Base-by-base conservation (phyloP, 2,888 invertebrate genomes). In the Cheilosia soror region DNA sequence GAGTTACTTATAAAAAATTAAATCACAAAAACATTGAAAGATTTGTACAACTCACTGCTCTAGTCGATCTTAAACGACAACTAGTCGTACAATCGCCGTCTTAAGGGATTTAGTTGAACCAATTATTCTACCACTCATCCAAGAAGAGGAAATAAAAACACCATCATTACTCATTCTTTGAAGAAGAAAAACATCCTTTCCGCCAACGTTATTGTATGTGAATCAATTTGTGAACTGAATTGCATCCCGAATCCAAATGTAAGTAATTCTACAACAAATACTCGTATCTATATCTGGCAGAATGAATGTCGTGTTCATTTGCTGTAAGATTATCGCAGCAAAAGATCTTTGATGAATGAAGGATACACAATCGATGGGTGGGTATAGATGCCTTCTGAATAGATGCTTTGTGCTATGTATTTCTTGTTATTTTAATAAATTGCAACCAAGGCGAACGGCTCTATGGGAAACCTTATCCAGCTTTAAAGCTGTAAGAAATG, bases 311-410 rank as follows among this genome's bases (percentile, higher is more conserved):
- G 25, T 33, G 25, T 40, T 55, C 57, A 57, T 57, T 69, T 37
- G 57, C 29, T 69, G 25, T n/a, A 60, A 40, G 60, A 72, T 60
- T 72, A 72, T 72, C 49, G 27, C 47, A 58, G 37, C 37, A 49
- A 47, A 44, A 69, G 42, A 44, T 47, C n/a, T 33, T 37, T 33
- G 13, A 71, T 42, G 42, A 69, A 69, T 69, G 47, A 4, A 44
- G 25, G 29, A 55, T 44, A 33, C 47, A 42, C 44, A 68, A 68
- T 55, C 42, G 47, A 57, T 31, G 37, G 7, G 9, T 20, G 47
- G 11, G 20, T 20, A 20, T 20, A 20, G 20, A 20, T 20, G 20
- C 20, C 20, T 20, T 20, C 20, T 20, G n/a, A n/a, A 20, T 20
- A 20, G 20, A 33, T 49, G 20, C n/a, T 49, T 20, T 27, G 29